Percentiles rank a stretch among this genome's conserved stretches.
Evolutionary conservation across 2,113 vertebrate species (phyloP).

Genomic region (Synchiropus splendidus): DNA sequence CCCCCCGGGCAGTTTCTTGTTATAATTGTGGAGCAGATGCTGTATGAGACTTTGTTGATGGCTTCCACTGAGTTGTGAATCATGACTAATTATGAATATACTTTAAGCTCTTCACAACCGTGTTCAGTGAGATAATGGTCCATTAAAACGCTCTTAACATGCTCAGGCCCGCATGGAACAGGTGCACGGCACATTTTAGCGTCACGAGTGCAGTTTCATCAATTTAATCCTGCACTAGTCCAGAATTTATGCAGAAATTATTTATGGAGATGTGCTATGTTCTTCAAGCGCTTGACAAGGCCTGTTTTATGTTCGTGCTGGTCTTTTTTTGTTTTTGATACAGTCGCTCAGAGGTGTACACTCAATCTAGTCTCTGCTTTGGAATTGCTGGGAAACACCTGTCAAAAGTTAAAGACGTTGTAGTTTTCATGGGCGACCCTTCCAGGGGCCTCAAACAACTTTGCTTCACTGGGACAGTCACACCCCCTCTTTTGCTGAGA

Average conservation of each 20-base stretch:
- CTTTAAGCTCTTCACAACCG: conserved; percentile 24
- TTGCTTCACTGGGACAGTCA: too few relatives aligned
- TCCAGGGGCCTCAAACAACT: too few relatives aligned
- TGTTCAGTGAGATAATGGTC: conserved; percentile 25
- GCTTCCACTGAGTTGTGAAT: conserved; percentile 11
- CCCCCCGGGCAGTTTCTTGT: background rate
- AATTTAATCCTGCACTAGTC: background rate
- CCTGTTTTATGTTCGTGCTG: too few relatives aligned
- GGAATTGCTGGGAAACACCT: too few relatives aligned
- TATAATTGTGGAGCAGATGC: conserved; percentile 25
- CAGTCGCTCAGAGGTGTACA: too few relatives aligned
- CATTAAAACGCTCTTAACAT: conserved; percentile 28
- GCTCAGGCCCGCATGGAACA: conserved; percentile 17
- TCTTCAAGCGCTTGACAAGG: too few relatives aligned
- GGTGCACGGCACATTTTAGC: conserved; percentile 21
- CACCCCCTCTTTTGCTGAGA: too few relatives aligned
- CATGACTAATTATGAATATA: conserved; percentile 33
- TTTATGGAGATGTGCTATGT: too few relatives aligned
- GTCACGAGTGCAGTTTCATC: conserved; percentile 15
- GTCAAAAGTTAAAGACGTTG: too few relatives aligned
- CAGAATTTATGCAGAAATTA: conserved; percentile 3
- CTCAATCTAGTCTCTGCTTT: too few relatives aligned
- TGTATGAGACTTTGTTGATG: conserved; percentile 23
- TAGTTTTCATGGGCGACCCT: too few relatives aligned
- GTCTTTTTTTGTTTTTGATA: too few relatives aligned